Base-by-base conservation (phyloP, 2,797 vertebrate species). In the Hippopotamyrus pictus region DNA sequence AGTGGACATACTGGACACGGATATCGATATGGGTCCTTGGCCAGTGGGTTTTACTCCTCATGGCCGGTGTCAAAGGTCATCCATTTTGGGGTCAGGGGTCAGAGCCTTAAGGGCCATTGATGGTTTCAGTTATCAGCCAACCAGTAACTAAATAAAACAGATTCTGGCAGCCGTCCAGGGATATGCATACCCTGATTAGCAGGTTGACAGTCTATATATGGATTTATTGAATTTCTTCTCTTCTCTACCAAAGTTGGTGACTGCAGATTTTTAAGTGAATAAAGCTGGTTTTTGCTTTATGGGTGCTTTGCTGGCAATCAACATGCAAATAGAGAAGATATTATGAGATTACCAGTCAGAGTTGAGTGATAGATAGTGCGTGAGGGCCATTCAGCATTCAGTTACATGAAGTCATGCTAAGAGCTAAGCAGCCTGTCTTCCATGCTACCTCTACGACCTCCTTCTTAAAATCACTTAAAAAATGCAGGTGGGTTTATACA, bases 1-100 rank as follows among this genome's bases (percentile, higher is more conserved):
- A 99, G 98, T 98, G 87, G 29, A 90, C 2, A 73, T 14, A 79
- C 48, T 44, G 84, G 19, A 79, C 69, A 29, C 12, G 37, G 11
- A 33, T 89, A 22, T 84, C 17, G 19, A 79, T 17, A 82, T 22
- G 17, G 69, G 50, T n/a, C 48, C 9, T 46, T 89, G 17, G 57
- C 85, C 48, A 25, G 9, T 50, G 25, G 17, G 29, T 11, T 25
- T 57, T 33, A 9, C 48, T 17, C 48, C 22, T 33, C 84, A 12
- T 84, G 41, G 11, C 82, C 1, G 3, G 3, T 25, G 48, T 46
- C 8, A 51, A 25, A 29, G 82, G 82, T 82, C 76, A 82, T 46
- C 76, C 19, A n/a, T 82, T 25, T 85, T 5, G 46, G n/a, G 82
- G 82, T 85, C 82, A 85, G 4, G 51, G 44, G 82, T 85, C 82